Evolutionary conservation across 2,888 invertebrate genomes (phyloP), one percentile per base, ranked within the genome.

Genomic region (Adela reaumurella): DNA sequence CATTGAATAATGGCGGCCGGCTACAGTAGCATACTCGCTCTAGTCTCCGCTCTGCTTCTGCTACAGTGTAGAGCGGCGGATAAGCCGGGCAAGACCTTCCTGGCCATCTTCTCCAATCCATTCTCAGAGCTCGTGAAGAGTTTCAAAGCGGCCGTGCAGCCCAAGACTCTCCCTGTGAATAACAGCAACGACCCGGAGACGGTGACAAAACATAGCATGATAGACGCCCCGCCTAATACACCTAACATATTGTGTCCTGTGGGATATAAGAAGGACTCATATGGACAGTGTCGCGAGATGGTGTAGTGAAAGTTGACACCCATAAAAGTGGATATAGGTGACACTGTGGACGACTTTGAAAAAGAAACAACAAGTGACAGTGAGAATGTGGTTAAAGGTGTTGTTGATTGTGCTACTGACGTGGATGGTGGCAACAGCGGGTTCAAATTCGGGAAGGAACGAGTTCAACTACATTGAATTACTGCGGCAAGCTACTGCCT

Each of bases 21-120:
- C 61, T 62, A 61, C 58, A 63, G 62, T 59, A 67, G 64, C 58
- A 60, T 70, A 59, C 60, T 71, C 56, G 62, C 67, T 60, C 58
- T 67, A 54, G 58, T 61, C 60, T 59, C 67, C 58, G 62, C 67
- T 54, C 54, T 64, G 51, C 63, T 69, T 53, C 49, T 68, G 47
- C 45, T 66, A 58, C 63, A 24, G 60, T 63, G 11, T 11, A 63
- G 71, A 19, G 57, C 64, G 49, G 58, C 67, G 10, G 52, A 58
- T 67, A 16, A 16, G 18, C 17, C 18, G 17, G 43, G 19, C 18
- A 48, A 35, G 17, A 11, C 44, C 28, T 57, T 72, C 24, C 54
- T 67, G 1, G 63, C 66, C 42, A 59, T 72, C 51, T 76, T 74
- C 49, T 64, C 67, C 2, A 73, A 74, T 58, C 77, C 77, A 4